Evolutionary conservation across 2,797 vertebrate species (phyloP), one percentile per base, ranked within the genome.

Genomic region (Cyprinella venusta): DNA sequence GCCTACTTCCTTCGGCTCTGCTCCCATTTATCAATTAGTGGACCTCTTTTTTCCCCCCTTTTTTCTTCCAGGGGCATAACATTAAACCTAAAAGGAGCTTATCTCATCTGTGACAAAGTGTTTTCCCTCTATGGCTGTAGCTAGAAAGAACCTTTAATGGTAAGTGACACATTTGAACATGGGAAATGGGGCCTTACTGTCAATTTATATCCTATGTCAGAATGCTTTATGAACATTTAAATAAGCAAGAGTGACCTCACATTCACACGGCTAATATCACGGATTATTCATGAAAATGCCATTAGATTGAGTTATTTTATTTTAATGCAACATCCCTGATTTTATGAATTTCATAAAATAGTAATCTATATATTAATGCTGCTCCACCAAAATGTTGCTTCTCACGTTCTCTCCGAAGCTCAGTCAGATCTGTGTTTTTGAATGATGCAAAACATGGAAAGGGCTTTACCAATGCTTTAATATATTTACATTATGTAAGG

Each of bases 21-120:
- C 79, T 91, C 69, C 90, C 90, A 92, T 93, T 93, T 90, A 93
- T 93, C 91, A 94, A 92, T 94, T 93, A 93, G 88, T 84, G 81
- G 83, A 33, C 70, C 79, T 45, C 12, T 42, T 82, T 81, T 80
- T 82, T 8, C n/a, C n/a, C n/a, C n/a, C n/a, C 8, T 24, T 16
- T 68, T 80, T 71, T 18, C 72, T 81, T 75, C 72, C 56, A 75
- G 76, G 69, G 56, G 33, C 61, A 85, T 82, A 89, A 89, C 89
- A 92, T 91, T 92, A 91, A 91, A 90, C 90, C 90, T 85, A 89
- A 91, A 89, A 92, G 91, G 90, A 92, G 88, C 89, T 88, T 85
- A 86, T 85, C 86, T 91, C 89, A 89, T 92, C 84, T 81, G 82
- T 82, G 81, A 91, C 87, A 90, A 80, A 90, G 71, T 78, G 48